A percentile compares a stretch with the other conserved stretches of the same genome.
phyloP scores from a whole-genome alignment of 2,113 vertebrate species.

The Cyrtonyx montezumae region DNA sequence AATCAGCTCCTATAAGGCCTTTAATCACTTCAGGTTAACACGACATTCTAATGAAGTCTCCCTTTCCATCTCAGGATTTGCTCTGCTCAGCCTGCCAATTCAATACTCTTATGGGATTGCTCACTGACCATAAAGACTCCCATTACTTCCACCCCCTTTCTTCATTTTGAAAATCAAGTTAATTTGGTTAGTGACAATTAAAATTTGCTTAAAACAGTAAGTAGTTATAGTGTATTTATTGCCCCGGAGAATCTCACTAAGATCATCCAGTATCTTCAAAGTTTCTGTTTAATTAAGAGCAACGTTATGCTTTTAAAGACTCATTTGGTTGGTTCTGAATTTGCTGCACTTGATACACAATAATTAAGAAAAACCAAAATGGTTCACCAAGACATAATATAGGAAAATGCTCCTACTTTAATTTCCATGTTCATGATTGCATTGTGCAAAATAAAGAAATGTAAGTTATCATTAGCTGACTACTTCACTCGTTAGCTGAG shows the following conservation, averaged over 20 bases:
- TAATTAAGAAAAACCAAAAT: not conserved
- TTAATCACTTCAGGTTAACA: not conserved
- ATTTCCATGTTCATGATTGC: not conserved
- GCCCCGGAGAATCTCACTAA: not conserved
- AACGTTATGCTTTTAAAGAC: not conserved
- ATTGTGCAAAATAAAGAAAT: not conserved
- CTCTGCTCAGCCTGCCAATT: not conserved
- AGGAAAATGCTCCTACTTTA: not conserved
- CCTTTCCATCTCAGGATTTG: not conserved
- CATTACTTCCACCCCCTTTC: not conserved
- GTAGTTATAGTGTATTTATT: not conserved
- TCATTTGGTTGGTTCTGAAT: not conserved
- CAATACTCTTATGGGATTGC: not conserved
- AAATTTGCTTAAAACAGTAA: slow-evolving; percentile 45
- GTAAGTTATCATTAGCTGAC: not conserved
- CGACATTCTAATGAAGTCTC: not conserved
- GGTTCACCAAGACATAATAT: not conserved
- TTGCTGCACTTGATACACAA: not conserved
- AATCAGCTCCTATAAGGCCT: not conserved
- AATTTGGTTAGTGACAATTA: slow-evolving; percentile 5
- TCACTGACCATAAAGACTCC: not conserved
- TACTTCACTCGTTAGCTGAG: not conserved
- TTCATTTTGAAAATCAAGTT: slow-evolving; percentile 45
- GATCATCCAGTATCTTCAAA: slow-evolving; percentile 1
- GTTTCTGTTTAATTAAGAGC: not conserved